These are phyloP conservation scores for Cepaea hortensis DNA, from an alignment of 2,888 invertebrate genomes.

Conservation along the genomic window DNA sequence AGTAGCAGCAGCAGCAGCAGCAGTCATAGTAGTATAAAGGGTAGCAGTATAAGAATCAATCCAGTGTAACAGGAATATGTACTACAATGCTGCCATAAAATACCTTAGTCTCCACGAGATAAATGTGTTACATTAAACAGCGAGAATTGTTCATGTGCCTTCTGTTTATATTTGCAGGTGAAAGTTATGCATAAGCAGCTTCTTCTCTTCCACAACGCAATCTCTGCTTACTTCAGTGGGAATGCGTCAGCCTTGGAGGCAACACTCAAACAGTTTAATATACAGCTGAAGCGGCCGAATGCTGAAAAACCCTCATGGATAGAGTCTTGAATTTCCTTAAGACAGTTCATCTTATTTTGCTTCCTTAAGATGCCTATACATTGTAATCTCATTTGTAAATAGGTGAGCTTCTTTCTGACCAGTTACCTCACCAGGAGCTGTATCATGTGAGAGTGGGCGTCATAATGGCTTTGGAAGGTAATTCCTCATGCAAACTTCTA, in stretches of 20 bases:
- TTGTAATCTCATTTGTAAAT: constrained; percentile 16
- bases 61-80: no score
- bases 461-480: no score
- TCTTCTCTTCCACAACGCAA: constrained; percentile 95
- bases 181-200: constrained; percentile 99
- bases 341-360: neutral
- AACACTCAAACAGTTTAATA: constrained; percentile 95
- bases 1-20: no score
- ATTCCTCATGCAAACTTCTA: no score
- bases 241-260: constrained; percentile 95
- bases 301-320: constrained; percentile 87
- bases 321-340: constrained; percentile 76
- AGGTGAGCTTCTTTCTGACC: neutral
- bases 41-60: no score
- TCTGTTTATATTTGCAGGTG: constrained; percentile 81
- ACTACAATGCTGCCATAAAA: no score
- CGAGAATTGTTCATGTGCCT: no score
- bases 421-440: no score
- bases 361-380: neutral
- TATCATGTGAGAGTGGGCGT: no score
- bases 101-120: no score
- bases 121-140: no score
- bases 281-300: constrained; percentile 89
- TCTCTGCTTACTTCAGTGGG: constrained; percentile 97
- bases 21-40: no score